Evolutionary conservation across 2,888 invertebrate genomes (phyloP).

Genomic region (Nymphalis urticae): DNA sequence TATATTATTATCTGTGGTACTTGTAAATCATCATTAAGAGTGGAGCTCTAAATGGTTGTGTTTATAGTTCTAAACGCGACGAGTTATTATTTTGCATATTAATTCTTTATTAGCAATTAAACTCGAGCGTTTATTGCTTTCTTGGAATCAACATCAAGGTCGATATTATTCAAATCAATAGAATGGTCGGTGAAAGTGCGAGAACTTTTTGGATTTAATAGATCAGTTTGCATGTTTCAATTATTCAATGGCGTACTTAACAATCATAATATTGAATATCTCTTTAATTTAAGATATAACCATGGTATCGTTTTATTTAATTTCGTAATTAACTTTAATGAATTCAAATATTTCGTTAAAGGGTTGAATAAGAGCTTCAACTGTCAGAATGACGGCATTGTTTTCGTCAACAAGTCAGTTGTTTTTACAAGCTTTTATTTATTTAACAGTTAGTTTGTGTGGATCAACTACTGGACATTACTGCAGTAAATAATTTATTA

Average conservation of each 20-base stretch:
- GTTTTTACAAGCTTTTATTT: no score
- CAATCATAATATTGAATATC: no score
- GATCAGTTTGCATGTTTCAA: slow-evolving; percentile 13
- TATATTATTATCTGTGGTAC: slow-evolving; percentile 43
- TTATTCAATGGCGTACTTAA: background rate
- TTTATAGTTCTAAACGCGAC: slow-evolving; percentile 25
- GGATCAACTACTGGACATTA: no score
- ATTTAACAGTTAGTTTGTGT: no score
- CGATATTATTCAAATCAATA: slow-evolving; percentile 15
- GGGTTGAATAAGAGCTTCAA: no score
- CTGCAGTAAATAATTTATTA: no score
- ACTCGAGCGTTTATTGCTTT: slow-evolving; percentile 31
- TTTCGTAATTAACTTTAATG: no score
- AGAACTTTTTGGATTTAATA: slow-evolving; percentile 15
- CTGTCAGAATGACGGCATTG: no score
- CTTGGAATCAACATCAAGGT: slow-evolving; percentile 30
- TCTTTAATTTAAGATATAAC: no score
- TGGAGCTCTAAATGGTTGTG: slow-evolving; percentile 35
- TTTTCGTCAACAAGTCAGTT: no score
- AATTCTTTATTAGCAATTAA: slow-evolving; percentile 41
- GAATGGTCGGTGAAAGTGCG: slow-evolving; percentile 29
- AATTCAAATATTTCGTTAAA: no score
- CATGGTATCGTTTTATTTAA: no score
- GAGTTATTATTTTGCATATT: slow-evolving; percentile 38
- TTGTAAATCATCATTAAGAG: slow-evolving; percentile 49